Evolutionary conservation across 2,888 invertebrate species (phyloP), one percentile per base, ranked within the genome.

Genomic region (Polydrusus tereticollis): DNA sequence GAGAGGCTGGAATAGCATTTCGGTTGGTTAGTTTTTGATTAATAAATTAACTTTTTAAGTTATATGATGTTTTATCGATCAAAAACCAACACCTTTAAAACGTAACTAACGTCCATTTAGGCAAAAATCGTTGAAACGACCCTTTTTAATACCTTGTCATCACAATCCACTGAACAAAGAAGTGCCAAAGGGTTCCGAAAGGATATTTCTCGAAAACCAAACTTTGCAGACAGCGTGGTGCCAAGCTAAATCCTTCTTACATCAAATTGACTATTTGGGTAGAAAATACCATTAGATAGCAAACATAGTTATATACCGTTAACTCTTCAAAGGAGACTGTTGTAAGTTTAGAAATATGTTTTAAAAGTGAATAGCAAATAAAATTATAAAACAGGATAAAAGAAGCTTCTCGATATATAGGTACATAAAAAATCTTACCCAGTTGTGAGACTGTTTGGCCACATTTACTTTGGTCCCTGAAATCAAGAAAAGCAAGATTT

Each of bases 381-480:
- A 10, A 33, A 33, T n/a, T n/a, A n/a, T n/a, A n/a, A n/a, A n/a
- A n/a, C n/a, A n/a, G n/a, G n/a, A n/a, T n/a, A n/a, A n/a, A n/a
- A n/a, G n/a, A n/a, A n/a, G n/a, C n/a, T n/a, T n/a, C n/a, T n/a
- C n/a, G n/a, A n/a, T n/a, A n/a, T n/a, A n/a, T n/a, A n/a, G n/a
- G n/a, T n/a, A n/a, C n/a, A n/a, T n/a, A 57, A 29, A n/a, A 67
- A 21, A 55, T 84, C 86, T 86, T 83, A 87, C 87, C 87, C 86
- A 83, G 86, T 85, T 76, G 87, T 85, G 69, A 87, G 84, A 80
- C 85, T 86, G 83, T 87, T 87, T 78, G 87, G 85, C 87, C 87
- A 87, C 87, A 87, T 87, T 81, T 84, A 85, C 81, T 81, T 80
- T 80, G 79, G 78, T 77, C 81, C 82, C 86, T 86, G 83, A 59